Evolutionary conservation across 2,888 invertebrate genomes (phyloP).

Genomic region (Phoronis australis): DNA sequence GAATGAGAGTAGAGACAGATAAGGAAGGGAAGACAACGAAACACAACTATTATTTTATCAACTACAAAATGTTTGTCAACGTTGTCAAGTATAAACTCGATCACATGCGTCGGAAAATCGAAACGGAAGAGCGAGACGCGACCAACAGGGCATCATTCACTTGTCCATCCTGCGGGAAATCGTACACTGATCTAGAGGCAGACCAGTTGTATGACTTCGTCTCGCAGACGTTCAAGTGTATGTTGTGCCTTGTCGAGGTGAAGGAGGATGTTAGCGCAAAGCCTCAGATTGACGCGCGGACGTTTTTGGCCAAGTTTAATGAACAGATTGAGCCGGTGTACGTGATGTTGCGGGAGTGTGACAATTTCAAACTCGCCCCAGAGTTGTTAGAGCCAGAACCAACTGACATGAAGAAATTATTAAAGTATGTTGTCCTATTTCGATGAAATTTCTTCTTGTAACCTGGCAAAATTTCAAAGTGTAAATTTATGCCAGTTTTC

Average conservation of each 20-base stretch:
- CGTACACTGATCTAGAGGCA: conserved; percentile 90
- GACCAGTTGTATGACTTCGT: conserved; percentile 45
- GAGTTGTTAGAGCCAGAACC: conserved; percentile 87
- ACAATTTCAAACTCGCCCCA: conserved; percentile 86
- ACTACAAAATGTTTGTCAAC: conserved; percentile 92
- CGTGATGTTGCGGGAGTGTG: conserved; percentile 73
- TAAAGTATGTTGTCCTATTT: conserved; percentile 1
- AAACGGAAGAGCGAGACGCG: conserved; percentile 89
- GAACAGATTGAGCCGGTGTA: conserved; percentile 90
- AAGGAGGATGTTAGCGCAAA: conserved; percentile 91
- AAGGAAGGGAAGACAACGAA: conserved; percentile 90
- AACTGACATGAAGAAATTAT: conserved; percentile 27
- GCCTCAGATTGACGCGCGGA: conserved; percentile 86
- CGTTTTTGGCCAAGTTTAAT: conserved; percentile 79
- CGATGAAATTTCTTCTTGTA: too few species aligned
- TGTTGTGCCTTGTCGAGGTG: conserved; percentile 81
- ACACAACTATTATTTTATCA: conserved; percentile 95
- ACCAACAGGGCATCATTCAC: conserved; percentile 93
- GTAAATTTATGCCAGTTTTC: too few species aligned
- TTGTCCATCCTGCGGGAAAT: conserved; percentile 83
- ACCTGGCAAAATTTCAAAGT: too few species aligned
- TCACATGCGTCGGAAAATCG: conserved; percentile 90
- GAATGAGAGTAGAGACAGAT: conserved; percentile 91
- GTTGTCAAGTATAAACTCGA: conserved; percentile 96
- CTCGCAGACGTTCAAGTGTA: conserved; percentile 57